phyloP scores from a whole-genome alignment of 1,140 invertebrate species.

The Drosophila parvula region DNA sequence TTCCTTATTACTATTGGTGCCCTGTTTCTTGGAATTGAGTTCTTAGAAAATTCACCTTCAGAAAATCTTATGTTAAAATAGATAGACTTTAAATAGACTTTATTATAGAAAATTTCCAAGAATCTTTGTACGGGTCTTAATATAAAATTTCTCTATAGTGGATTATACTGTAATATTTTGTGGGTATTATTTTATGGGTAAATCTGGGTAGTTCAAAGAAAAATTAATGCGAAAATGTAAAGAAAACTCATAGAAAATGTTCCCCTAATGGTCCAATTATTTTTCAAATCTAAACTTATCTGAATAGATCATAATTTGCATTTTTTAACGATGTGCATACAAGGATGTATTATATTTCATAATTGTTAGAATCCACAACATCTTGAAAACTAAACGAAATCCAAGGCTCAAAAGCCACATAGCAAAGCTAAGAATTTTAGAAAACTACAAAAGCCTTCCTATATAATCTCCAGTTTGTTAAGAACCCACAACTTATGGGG shows the following conservation, averaged over 20 bases:
- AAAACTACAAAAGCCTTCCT: background rate
- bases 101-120: background rate
- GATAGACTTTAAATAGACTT: background rate
- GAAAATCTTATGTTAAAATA: no score
- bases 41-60: background rate
- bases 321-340: no score
- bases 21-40: background rate
- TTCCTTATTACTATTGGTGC: background rate
- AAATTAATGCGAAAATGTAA: background rate
- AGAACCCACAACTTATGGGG: slow-evolving; percentile 15
- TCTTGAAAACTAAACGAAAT: background rate
- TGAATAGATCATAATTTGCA: background rate
- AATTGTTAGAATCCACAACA: background rate
- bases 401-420: background rate
- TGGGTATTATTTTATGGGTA: no score
- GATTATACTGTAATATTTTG: no score
- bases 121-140: background rate
- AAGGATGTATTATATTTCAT: no score
- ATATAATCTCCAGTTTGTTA: slow-evolving; percentile 2
- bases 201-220: no score
- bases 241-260: background rate
- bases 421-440: background rate
- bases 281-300: background rate
- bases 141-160: background rate
- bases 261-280: background rate